phyloP scores from a whole-genome alignment of 2,797 vertebrate genomes.

The Brachyalestes nurse region DNA sequence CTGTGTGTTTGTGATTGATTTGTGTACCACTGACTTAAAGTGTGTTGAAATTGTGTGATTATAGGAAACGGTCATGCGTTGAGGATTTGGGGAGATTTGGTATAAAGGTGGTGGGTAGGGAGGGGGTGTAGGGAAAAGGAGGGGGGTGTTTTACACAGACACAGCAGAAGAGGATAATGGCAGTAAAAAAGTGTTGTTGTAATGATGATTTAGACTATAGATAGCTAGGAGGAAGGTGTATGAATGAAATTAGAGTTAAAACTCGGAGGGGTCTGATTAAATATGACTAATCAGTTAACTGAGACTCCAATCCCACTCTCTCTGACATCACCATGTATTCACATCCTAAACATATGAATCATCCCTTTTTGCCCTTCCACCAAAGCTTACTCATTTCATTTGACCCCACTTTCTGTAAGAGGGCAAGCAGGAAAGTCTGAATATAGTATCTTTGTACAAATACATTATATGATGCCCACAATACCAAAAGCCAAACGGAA shows the following conservation, averaged over 20 bases:
- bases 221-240: not conserved
- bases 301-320: not conserved
- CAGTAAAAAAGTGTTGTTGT: not conserved
- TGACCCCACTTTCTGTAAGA: not conserved
- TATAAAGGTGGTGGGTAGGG: conserved; percentile 66
- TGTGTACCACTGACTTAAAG: conserved; percentile 32
- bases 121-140: conserved; percentile 29
- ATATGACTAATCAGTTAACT: conserved; percentile 11
- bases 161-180: conserved; percentile 10
- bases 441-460: not conserved
- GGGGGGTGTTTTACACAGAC: conserved; percentile 3
- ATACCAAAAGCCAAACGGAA: not conserved
- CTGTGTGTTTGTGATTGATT: not conserved
- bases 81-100: conserved; percentile 77
- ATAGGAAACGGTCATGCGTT: conserved; percentile 74
- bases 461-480: too few species aligned
- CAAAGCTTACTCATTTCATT: not conserved
- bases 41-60: conserved; percentile 65
- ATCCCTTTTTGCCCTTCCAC: not conserved
- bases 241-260: conserved; percentile 10
- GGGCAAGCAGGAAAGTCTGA: not conserved
- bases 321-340: conserved; percentile 15
- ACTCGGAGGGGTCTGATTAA: not conserved
- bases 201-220: not conserved
- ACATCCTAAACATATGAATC: conserved; percentile 16